A percentile compares a stretch with the other conserved stretches of the same genome.
These are phyloP conservation scores for Thaumatotibia leucotreta DNA, from an alignment of 1,140 invertebrate genomes.

Conservation along the genomic window DNA sequence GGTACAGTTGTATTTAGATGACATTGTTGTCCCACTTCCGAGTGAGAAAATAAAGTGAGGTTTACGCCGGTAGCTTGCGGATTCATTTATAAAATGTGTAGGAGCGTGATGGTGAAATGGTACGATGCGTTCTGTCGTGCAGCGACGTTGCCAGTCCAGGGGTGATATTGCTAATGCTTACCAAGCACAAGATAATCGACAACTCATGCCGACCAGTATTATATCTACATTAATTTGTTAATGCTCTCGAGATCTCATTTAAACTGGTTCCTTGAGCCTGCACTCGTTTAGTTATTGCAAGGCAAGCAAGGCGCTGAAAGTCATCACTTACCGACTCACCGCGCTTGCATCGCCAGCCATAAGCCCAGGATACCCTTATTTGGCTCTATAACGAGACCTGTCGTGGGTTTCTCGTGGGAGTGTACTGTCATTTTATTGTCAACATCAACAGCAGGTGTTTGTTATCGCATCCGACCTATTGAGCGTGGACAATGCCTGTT, in stretches of 20 bases:
- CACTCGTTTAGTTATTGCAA: neutral
- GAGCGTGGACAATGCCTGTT: neutral
- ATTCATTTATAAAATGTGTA: neutral
- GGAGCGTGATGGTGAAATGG: slow-evolving; percentile 50
- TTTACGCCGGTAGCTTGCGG: neutral
- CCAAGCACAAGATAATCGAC: neutral
- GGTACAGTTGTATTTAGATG: slow-evolving; percentile 13
- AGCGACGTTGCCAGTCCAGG: slow-evolving; percentile 62
- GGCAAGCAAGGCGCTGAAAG: slow-evolving; percentile 54
- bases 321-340: slow-evolving; percentile 43
- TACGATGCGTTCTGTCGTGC: slow-evolving; percentile 44
- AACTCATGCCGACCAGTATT: neutral
- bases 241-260: neutral
- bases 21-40: slow-evolving; percentile 4
- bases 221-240: neutral
- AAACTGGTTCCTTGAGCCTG: neutral
- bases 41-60: neutral
- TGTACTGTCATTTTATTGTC: slow-evolving; percentile 28
- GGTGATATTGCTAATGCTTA: neutral
- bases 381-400: slow-evolving; percentile 23
- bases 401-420: slow-evolving; percentile 29
- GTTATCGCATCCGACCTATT: neutral
- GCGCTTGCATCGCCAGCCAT: slow-evolving; percentile 22
- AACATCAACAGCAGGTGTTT: slow-evolving; percentile 13
- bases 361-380: slow-evolving; percentile 33